Base-by-base conservation (phyloP, 1,140 invertebrate genomes). In the Trichogramma pretiosum region DNA sequence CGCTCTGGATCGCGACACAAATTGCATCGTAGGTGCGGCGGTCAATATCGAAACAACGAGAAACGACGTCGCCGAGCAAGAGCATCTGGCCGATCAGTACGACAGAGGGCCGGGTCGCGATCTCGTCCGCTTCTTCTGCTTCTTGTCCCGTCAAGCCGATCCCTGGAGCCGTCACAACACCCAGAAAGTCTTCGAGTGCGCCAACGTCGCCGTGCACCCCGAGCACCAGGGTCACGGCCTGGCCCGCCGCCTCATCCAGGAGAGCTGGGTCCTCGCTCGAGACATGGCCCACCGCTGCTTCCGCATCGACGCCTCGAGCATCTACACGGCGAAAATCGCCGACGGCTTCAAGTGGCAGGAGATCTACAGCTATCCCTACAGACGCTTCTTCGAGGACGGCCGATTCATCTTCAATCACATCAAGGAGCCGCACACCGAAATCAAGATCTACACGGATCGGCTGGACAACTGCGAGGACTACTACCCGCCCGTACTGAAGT, bases 241-340 rank as follows among this genome's bases (percentile, higher is more conserved):
- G 9, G 69, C 56, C 0, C 56, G 26, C 26, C 57, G 60, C 41
- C 56, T 76, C 39, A 44, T 74, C 3, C 19, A 54, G 14, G 60
- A 70, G 28, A 70, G 72, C 18, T 68, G 64, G 59, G 34, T 58
- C 22, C 54, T 70, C 22, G 70, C 66, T 17, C 55, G 63, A 14
- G 68, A 74, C 48, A 62, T 62, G 34, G 62, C 62, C 9, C 70
- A 60, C 56, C 49, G 56, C 30, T 46, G 70, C 40, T 63, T 74
- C 41, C 57, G 68, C 33, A 56, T 72, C 26, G 65, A 74, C 53
- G 71, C 72, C 30, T 68, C 58, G n/a, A 73, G 56, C 58, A 57
- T 60, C n/a, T 59, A 60, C 40, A 51, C 49, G 3, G 53, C 57
- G 4, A 46, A 28, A n/a, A 58, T 63, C 18, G 59, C 58, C 5